phyloP scores from a whole-genome alignment of 2,888 invertebrate species.

The Orchesella flavescens region DNA sequence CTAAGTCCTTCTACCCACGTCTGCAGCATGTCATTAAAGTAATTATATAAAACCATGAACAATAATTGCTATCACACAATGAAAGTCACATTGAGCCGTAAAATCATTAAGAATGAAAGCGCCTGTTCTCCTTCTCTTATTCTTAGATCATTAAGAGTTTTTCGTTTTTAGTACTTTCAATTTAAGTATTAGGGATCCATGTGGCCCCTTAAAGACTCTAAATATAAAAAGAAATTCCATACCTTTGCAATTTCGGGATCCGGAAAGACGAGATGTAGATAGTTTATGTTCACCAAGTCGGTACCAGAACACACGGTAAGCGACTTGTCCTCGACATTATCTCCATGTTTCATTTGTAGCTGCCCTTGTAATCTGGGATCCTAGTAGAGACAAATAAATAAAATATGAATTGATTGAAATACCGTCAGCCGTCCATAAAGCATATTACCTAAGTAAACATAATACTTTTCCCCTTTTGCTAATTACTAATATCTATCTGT shows the following conservation, averaged over 20 bases:
- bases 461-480: too few species aligned
- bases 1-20: conserved; percentile 96
- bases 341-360: conserved; percentile 86
- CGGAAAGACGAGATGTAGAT: conserved; percentile 96
- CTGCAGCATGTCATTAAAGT: conserved; percentile 77
- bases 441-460: too few species aligned
- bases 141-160: too few species aligned
- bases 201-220: too few species aligned
- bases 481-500: too few species aligned
- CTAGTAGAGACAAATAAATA: too few species aligned
- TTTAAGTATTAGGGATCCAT: too few species aligned
- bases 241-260: conserved; percentile 96
- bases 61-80: background rate
- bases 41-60: background rate
- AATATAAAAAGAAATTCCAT: conserved; percentile 73
- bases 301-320: conserved; percentile 98
- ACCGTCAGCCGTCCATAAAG: too few species aligned
- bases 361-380: conserved; percentile 87
- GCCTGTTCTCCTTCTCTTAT: too few species aligned
- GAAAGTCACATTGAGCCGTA: background rate
- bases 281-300: conserved; percentile 98
- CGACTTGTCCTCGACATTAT: conserved; percentile 90
- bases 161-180: too few species aligned
- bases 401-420: too few species aligned
- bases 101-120: too few species aligned